A percentile compares a stretch with the other conserved stretches of the same genome.
phyloP scores from a whole-genome alignment of 2,113 vertebrate genomes.

The Pedetes capensis region DNA sequence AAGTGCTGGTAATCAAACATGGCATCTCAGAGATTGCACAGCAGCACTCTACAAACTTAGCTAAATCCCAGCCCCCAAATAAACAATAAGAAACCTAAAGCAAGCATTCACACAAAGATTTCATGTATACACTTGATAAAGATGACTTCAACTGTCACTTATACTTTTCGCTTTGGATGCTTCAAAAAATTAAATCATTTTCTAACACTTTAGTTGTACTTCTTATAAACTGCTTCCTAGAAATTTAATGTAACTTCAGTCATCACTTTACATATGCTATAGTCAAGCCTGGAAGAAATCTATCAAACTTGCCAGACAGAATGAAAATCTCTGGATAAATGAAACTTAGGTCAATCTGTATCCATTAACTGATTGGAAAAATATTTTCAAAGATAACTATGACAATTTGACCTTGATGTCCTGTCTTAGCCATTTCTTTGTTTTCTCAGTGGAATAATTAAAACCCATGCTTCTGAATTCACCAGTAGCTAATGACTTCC shows the following conservation, averaged over 20 bases:
- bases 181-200: constrained; percentile 16
- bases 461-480: not conserved
- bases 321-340: not conserved
- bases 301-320: not conserved
- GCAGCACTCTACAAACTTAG: no score
- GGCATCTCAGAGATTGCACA: no score
- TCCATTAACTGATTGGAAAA: not conserved
- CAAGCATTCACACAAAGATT: not conserved
- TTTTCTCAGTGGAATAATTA: constrained; percentile 10
- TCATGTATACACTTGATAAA: not conserved
- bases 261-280: not conserved
- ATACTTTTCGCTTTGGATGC: constrained; percentile 26
- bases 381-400: constrained; percentile 6
- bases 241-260: not conserved
- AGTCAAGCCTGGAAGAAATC: not conserved
- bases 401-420: not conserved
- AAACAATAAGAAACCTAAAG: no score
- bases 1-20: no score
- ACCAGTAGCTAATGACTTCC: not conserved
- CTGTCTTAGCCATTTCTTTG: not conserved
- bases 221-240: constrained; percentile 29
- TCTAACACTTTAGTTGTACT: not conserved
- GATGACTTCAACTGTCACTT: not conserved
- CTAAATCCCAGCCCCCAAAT: no score
- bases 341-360: not conserved